These are phyloP conservation scores for Trachurus trachurus DNA, from an alignment of 2,797 vertebrate species.

Conservation along the genomic window DNA sequence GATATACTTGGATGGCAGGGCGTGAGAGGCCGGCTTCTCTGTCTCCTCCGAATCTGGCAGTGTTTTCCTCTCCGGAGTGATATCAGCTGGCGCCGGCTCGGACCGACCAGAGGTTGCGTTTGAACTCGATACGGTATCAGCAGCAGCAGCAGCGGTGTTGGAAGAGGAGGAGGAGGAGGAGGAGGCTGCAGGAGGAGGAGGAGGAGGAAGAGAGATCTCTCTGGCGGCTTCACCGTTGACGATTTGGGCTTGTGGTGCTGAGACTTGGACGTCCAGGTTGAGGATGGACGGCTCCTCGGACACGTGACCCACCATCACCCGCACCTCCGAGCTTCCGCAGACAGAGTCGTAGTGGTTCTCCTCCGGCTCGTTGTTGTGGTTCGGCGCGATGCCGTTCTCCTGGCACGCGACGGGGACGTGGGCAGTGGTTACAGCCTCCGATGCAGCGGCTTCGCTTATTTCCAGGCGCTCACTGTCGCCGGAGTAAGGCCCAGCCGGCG, in stretches of 20 bases:
- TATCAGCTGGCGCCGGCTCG: conserved; percentile 20
- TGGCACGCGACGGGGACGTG: conserved; percentile 7
- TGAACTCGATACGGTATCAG: background rate
- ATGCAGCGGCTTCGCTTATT: conserved; percentile 55
- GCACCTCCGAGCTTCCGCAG: conserved; percentile 46
- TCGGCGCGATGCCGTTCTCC: conserved; percentile 49
- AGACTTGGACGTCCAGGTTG: conserved; percentile 66
- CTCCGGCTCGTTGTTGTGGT: conserved; percentile 68
- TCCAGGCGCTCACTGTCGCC: conserved; percentile 66
- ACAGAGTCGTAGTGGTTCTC: conserved; percentile 80
- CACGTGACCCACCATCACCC: conserved; percentile 41
- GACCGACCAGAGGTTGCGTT: background rate
- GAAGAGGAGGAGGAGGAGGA: background rate
- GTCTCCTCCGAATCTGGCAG: conserved; percentile 32
- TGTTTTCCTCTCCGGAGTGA: background rate
- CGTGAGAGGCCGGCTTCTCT: background rate
- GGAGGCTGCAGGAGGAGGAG: background rate
- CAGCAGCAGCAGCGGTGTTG: background rate
- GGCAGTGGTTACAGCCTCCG: background rate
- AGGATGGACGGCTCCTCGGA: conserved; percentile 69
- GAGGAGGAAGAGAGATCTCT: background rate
- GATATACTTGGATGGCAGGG: conserved; percentile 50
- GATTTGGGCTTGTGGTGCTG: conserved; percentile 18
- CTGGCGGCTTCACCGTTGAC: conserved; percentile 56
- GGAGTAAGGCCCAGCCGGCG: conserved; percentile 51